A percentile compares a stretch with the other conserved stretches of the same genome.
These are phyloP conservation scores for Aproaerema taeniolella DNA, from an alignment of 2,888 invertebrate genomes.

Conservation along the genomic window DNA sequence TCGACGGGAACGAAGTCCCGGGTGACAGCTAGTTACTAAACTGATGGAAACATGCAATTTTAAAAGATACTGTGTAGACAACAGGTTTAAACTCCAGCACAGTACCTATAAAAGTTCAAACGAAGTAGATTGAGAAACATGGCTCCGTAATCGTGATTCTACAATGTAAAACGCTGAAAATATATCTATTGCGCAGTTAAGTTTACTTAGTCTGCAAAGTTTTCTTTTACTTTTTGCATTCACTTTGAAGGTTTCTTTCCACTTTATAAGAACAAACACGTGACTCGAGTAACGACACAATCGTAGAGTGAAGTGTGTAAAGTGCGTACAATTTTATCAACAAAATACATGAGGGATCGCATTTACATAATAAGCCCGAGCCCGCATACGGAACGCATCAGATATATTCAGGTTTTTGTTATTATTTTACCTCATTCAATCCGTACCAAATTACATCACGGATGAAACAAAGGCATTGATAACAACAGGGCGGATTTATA, in stretches of 20 bases:
- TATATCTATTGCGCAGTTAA: slow-evolving; percentile 1
- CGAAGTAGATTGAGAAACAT: slow-evolving; percentile 1
- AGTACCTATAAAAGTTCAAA: too few species aligned
- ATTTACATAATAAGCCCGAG: slow-evolving; percentile 61
- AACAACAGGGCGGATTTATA: slow-evolving; percentile 42
- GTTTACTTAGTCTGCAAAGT: slow-evolving; percentile 2
- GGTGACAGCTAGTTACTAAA: too few species aligned
- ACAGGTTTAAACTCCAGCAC: too few species aligned
- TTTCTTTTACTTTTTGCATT: too few species aligned
- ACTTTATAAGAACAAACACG: too few species aligned
- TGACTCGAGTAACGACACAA: neutral
- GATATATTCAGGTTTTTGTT: slow-evolving; percentile 57
- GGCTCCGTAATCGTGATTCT: slow-evolving; percentile 8
- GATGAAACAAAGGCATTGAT: slow-evolving; percentile 46
- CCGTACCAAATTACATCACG: slow-evolving; percentile 32
- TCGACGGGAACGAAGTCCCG: too few species aligned
- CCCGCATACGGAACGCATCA: slow-evolving; percentile 43
- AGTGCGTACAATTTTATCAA: slow-evolving; percentile 52
- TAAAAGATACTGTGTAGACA: too few species aligned
- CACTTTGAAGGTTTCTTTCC: too few species aligned
- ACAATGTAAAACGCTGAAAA: slow-evolving; percentile 11
- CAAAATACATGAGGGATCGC: slow-evolving; percentile 53
- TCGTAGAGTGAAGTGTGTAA: slow-evolving; percentile 17
- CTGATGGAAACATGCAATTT: too few species aligned
- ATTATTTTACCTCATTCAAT: slow-evolving; percentile 60